Conservation (phyloP, 2,888 invertebrate genomes). For the Phengaris arion region DNA sequence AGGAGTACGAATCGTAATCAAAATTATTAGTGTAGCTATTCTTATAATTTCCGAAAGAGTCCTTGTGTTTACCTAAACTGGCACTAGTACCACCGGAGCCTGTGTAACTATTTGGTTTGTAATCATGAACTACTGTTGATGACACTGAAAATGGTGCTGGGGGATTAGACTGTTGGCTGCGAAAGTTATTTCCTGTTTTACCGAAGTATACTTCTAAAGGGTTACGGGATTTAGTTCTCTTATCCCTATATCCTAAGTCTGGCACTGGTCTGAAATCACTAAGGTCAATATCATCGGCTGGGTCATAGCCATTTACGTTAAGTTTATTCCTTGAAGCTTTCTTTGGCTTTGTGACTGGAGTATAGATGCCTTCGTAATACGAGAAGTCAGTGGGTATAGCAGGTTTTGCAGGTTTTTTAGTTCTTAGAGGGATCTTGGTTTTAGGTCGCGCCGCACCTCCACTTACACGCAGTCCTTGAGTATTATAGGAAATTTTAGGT, state of each 20-base stretch:
- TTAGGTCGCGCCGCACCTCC: conserved; percentile 49
- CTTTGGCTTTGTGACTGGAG: conserved; percentile 50
- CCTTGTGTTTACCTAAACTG: conserved; percentile 54
- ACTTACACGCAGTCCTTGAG: conserved; percentile 59
- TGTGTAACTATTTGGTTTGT: conserved; percentile 55
- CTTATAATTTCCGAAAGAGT: conserved; percentile 57
- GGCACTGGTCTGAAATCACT: conserved; percentile 58
- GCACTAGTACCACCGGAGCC: conserved; percentile 43
- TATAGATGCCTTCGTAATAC: conserved; percentile 68
- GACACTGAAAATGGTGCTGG: conserved; percentile 63
- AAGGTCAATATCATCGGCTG: conserved; percentile 46
- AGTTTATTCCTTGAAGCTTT: conserved; percentile 50
- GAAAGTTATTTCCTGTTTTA: conserved; percentile 53
- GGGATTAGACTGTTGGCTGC: conserved; percentile 50
- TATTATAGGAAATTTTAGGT: conserved; percentile 64
- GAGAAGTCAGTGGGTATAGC: conserved; percentile 53
- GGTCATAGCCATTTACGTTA: conserved; percentile 43
- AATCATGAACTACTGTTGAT: conserved; percentile 64
- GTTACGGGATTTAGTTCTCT: conserved; percentile 51
- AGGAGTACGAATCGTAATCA: conserved; percentile 63
- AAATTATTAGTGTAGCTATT: conserved; percentile 59
- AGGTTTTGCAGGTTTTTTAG: conserved; percentile 53
- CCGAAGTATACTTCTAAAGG: conserved; percentile 46
- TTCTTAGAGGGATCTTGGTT: conserved; percentile 53
- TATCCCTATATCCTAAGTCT: conserved; percentile 56